Conservation (phyloP, 1,140 invertebrate genomes). For the Conus ventricosus region DNA sequence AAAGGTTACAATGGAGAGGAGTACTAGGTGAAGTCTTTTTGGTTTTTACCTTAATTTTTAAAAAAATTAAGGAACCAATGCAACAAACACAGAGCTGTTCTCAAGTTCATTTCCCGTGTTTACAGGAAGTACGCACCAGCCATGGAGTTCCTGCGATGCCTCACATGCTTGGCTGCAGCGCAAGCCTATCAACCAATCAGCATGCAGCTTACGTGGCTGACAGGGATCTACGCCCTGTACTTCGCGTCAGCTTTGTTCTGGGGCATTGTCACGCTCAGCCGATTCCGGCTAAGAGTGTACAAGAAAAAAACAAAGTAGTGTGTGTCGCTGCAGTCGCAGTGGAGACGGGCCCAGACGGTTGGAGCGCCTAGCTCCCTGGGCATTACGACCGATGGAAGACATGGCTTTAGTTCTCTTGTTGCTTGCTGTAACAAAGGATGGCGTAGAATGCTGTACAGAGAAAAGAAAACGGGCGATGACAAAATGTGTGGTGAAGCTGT, state of each 20-base stretch:
- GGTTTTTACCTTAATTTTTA: background rate
- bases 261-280: slow-evolving; percentile 12
- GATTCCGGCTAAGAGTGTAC: slow-evolving; percentile 13
- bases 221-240: slow-evolving; percentile 11
- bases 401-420: too few species aligned
- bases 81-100: background rate
- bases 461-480: too few species aligned
- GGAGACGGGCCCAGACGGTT: too few species aligned
- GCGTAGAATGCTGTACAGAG: too few species aligned
- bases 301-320: background rate
- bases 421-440: too few species aligned
- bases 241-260: slow-evolving; percentile 15
- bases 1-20: too few species aligned
- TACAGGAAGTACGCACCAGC: slow-evolving; percentile 34
- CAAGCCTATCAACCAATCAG: slow-evolving; percentile 15
- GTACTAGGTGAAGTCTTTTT: too few species aligned
- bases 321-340: background rate
- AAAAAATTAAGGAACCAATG: background rate
- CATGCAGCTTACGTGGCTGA: slow-evolving; percentile 25
- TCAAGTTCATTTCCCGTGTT: background rate
- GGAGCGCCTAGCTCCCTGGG: too few species aligned
- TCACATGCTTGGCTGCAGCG: slow-evolving; percentile 26
- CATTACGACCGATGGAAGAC: too few species aligned
- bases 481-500: too few species aligned
- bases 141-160: slow-evolving; percentile 42